A percentile compares a stretch with the other conserved stretches of the same genome.
Conservation (phyloP, 2,113 vertebrate genomes). For the Aegypius monachus region DNA sequence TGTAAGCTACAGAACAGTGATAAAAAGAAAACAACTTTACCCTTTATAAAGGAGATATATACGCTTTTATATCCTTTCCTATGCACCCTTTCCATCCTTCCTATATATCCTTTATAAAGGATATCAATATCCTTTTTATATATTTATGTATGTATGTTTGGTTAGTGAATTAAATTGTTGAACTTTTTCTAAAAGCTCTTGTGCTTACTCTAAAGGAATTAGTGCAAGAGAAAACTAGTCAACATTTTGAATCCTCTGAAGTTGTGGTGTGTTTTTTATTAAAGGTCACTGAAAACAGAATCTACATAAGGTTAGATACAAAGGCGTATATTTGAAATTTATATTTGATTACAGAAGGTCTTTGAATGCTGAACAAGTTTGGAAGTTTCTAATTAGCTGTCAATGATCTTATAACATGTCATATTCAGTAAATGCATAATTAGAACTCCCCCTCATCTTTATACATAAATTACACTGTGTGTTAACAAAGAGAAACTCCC, state of each 20-base stretch:
- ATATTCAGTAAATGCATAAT: background rate
- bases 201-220: background rate
- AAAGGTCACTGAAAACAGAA: background rate
- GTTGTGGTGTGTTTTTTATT: background rate
- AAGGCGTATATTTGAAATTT: background rate
- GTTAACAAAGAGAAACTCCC: background rate
- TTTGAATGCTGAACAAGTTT: background rate
- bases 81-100: background rate
- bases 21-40: background rate
- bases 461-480: background rate
- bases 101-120: background rate
- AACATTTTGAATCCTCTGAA: background rate
- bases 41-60: background rate
- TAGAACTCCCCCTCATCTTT: background rate
- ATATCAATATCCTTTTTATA: background rate
- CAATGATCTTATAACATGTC: background rate
- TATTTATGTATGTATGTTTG: background rate
- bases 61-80: background rate
- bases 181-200: background rate
- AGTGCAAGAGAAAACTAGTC: background rate
- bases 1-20: background rate
- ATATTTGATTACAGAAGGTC: background rate
- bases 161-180: background rate
- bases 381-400: background rate
- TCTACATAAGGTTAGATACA: background rate